These are phyloP conservation scores for Glaucidium brasilianum DNA, from an alignment of 2,113 vertebrate genomes.

Conservation along the genomic window DNA sequence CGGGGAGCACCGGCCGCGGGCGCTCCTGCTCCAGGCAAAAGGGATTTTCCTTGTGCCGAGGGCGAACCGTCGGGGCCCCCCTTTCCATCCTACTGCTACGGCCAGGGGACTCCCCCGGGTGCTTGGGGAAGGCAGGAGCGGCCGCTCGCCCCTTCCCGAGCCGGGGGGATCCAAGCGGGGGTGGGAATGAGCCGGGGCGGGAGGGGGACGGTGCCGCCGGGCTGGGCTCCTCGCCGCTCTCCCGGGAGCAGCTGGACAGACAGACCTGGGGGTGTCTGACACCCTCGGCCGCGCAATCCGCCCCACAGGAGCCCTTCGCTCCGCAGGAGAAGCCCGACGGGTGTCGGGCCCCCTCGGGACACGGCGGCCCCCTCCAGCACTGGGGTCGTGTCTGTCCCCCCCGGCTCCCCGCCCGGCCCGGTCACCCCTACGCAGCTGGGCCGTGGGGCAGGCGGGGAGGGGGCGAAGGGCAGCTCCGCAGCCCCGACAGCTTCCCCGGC, in stretches of 20 bases:
- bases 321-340: background rate
- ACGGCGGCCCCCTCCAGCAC: background rate
- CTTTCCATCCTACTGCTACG: background rate
- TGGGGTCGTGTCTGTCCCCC: too few species aligned
- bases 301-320: background rate
- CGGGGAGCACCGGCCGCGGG: background rate
- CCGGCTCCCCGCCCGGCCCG: too few species aligned
- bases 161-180: accelerated
- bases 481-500: background rate
- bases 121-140: background rate
- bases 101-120: background rate
- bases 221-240: background rate
- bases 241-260: background rate
- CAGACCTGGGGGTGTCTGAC: background rate
- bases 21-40: accelerated
- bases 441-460: background rate
- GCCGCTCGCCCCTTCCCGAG: background rate
- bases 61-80: background rate
- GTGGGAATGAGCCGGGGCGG: background rate
- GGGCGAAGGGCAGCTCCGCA: background rate
- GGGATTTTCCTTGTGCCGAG: background rate
- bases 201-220: background rate
- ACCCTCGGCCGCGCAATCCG: too few species aligned
- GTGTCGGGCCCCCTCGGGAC: background rate
- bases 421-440: background rate